Evolutionary conservation across 2,888 invertebrate genomes (phyloP).

Genomic region (Formica aserva): DNA sequence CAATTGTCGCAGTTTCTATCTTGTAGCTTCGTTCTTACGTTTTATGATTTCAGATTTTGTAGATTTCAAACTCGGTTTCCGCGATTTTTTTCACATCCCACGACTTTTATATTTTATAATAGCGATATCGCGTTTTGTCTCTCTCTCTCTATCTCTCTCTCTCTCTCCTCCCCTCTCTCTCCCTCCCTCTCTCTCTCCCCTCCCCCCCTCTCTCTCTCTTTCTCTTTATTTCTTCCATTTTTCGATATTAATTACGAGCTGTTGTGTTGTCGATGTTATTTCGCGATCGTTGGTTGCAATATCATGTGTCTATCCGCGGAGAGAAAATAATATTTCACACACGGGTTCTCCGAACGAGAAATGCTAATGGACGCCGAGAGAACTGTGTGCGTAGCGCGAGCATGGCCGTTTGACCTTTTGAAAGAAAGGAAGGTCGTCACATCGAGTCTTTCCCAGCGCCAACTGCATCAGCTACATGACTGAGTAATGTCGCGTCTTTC

Average conservation of each 20-base stretch:
- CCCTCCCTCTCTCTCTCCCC: background rate
- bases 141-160: background rate
- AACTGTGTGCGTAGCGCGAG: slow-evolving; percentile 71
- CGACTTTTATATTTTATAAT: background rate
- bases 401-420: slow-evolving; percentile 82
- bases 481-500: slow-evolving; percentile 26
- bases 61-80: background rate
- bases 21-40: background rate
- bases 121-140: background rate
- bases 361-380: slow-evolving; percentile 64
- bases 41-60: background rate
- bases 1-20: background rate
- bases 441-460: slow-evolving; percentile 55
- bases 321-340: slow-evolving; percentile 51
- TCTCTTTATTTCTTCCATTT: slow-evolving; percentile 2
- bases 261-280: background rate
- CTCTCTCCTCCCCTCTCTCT: background rate
- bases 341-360: slow-evolving; percentile 55
- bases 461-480: slow-evolving; percentile 57
- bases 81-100: background rate
- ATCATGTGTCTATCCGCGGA: slow-evolving; percentile 9
- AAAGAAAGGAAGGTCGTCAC: slow-evolving; percentile 79
- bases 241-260: background rate
- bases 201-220: background rate
- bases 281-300: slow-evolving; percentile 5